phyloP scores from a whole-genome alignment of 2,113 vertebrate species.

The Daboia siamensis region DNA sequence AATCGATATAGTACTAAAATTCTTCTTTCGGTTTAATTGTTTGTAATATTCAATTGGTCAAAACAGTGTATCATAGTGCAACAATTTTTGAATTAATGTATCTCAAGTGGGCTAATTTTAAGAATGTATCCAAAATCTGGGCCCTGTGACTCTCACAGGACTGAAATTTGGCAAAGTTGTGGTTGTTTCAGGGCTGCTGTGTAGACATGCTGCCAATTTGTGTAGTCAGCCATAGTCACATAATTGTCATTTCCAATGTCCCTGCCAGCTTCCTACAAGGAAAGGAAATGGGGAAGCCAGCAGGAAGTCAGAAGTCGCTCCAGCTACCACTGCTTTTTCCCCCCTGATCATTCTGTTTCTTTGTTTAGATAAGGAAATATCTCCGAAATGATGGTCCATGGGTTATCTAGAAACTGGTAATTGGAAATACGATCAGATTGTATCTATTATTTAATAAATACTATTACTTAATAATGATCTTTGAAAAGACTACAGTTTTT shows the following conservation, averaged over 20 bases:
- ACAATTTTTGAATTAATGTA: not conserved
- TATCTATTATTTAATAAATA: not conserved
- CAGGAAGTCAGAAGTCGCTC: not conserved
- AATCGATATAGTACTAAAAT: not conserved
- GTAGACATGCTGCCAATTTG: not conserved
- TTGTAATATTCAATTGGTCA: not conserved
- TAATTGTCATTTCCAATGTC: not conserved
- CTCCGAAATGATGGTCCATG: not conserved
- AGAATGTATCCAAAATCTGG: not conserved
- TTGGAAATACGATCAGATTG: not conserved
- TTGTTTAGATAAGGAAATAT: not conserved
- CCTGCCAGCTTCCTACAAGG: not conserved
- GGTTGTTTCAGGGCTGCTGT: not conserved
- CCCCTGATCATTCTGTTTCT: not conserved
- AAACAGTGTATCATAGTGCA: not conserved
- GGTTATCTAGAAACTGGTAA: not conserved
- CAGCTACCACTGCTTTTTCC: not conserved
- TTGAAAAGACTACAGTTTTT: not conserved
- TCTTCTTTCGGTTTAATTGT: not conserved
- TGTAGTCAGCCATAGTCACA: not conserved
- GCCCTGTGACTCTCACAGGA: not conserved
- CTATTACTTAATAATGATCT: not conserved
- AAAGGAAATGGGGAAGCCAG: not conserved
- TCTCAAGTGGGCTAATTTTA: not conserved
- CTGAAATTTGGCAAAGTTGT: not conserved